phyloP scores from a whole-genome alignment of 2,888 invertebrate genomes.

The Phrixothrix hirtus region DNA sequence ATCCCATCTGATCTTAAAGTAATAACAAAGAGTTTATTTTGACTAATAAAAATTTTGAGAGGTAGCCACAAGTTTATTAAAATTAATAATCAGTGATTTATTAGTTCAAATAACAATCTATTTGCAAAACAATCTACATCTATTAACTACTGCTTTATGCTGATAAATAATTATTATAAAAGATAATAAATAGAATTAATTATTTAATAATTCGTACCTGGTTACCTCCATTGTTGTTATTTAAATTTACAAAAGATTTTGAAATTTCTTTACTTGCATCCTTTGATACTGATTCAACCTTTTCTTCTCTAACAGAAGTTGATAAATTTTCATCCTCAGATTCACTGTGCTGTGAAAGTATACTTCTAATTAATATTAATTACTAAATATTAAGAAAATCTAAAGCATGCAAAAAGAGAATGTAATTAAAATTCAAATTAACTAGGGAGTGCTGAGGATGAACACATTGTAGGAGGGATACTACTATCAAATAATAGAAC shows the following conservation, averaged over 20 bases:
- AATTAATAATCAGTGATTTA: too few species aligned
- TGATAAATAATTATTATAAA: not conserved
- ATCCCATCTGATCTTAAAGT: too few species aligned
- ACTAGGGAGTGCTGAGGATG: slow-evolving; percentile 28
- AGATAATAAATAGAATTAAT: not conserved
- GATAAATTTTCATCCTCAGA: slow-evolving; percentile 10
- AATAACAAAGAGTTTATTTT: too few species aligned
- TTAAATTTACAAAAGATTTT: slow-evolving; percentile 1
- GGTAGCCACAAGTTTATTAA: too few species aligned
- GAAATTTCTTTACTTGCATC: not conserved
- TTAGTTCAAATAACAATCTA: too few species aligned
- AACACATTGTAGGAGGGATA: slow-evolving; percentile 37
- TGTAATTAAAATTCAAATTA: slow-evolving; percentile 22
- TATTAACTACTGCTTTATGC: slow-evolving; percentile 1
- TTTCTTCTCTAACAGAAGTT: slow-evolving; percentile 1
- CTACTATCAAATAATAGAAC: slow-evolving; percentile 39
- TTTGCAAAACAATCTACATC: not conserved
- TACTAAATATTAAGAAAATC: not conserved
- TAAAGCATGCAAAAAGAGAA: not conserved
- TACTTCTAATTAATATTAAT: slow-evolving; percentile 1
- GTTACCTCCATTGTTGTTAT: slow-evolving; percentile 2
- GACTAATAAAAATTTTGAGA: too few species aligned
- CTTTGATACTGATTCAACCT: slow-evolving; percentile 28
- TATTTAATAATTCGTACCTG: slow-evolving; percentile 7
- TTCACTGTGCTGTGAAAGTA: slow-evolving; percentile 15